Evolutionary conservation across 1,140 invertebrate genomes (phyloP).

Genomic region (Vanessa tameamea): DNA sequence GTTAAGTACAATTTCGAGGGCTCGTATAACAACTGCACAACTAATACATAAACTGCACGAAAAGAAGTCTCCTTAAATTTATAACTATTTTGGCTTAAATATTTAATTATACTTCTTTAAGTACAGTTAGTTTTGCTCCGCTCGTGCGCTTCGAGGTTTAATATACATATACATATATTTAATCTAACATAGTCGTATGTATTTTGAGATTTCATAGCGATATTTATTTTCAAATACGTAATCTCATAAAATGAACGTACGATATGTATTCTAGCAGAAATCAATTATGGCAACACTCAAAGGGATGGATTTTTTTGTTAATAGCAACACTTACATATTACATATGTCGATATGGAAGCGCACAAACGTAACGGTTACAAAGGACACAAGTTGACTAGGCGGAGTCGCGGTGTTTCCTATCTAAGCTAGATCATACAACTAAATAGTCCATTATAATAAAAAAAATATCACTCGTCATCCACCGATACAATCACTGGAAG

Average conservation of each 20-base stretch:
- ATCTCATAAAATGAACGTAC: not conserved
- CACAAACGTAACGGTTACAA: slow-evolving; percentile 28
- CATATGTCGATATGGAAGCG: not conserved
- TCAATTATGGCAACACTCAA: not conserved
- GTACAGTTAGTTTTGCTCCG: slow-evolving; percentile 3
- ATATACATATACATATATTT: too few relatives aligned
- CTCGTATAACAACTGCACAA: slow-evolving; percentile 30
- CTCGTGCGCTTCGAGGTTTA: slow-evolving; percentile 2
- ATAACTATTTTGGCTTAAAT: slow-evolving; percentile 10
- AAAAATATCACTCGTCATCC: slow-evolving; percentile 75
- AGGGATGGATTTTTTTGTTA: not conserved
- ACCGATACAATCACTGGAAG: slow-evolving; percentile 64
- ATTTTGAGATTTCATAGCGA: not conserved
- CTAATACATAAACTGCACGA: slow-evolving; percentile 13
- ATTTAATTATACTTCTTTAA: slow-evolving; percentile 7
- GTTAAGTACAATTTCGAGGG: slow-evolving; percentile 50
- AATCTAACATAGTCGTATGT: not conserved
- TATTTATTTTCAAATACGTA: slow-evolving; percentile 4
- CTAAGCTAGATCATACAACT: slow-evolving; percentile 44
- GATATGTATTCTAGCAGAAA: not conserved
- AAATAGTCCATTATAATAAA: slow-evolving; percentile 46
- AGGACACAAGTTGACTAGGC: slow-evolving; percentile 69
- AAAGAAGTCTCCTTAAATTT: slow-evolving; percentile 11
- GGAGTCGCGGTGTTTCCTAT: slow-evolving; percentile 60
- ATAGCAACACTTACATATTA: not conserved